Evolutionary conservation across 2,113 vertebrate species (phyloP).

Genomic region (Clarias macrocephalus): DNA sequence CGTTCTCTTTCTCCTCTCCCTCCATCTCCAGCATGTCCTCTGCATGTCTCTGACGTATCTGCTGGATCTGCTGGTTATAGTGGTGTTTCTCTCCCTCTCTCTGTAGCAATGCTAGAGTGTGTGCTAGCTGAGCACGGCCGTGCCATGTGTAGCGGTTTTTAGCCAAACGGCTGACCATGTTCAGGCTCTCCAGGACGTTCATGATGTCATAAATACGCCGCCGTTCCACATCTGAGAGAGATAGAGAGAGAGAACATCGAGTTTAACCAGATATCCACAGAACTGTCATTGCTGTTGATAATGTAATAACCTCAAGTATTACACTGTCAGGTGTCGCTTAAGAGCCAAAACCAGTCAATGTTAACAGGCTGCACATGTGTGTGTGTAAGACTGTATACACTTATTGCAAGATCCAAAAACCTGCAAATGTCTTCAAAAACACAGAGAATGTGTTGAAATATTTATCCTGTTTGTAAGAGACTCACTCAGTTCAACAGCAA

Average conservation of each 20-base stretch:
- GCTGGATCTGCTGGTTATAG: slow-evolving; percentile 85
- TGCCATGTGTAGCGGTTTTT: slow-evolving; percentile 95
- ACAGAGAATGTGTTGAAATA: background rate
- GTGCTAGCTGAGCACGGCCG: slow-evolving; percentile 80
- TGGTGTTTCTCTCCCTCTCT: slow-evolving; percentile 82
- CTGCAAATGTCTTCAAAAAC: background rate
- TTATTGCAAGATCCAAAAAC: background rate
- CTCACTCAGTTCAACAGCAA: slow-evolving; percentile 91
- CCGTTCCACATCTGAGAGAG: slow-evolving; percentile 82
- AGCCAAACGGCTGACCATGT: slow-evolving; percentile 94
- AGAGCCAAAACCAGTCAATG: background rate
- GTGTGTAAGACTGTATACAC: background rate
- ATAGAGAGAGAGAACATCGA: background rate
- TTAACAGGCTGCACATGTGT: background rate
- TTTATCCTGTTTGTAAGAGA: slow-evolving; percentile 35
- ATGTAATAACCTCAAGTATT: background rate
- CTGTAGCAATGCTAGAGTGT: slow-evolving; percentile 84
- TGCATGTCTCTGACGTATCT: slow-evolving; percentile 79
- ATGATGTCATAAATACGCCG: slow-evolving; percentile 96
- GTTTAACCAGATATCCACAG: background rate
- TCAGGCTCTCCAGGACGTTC: slow-evolving; percentile 94
- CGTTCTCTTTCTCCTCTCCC: slow-evolving; percentile 73
- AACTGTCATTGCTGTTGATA: background rate
- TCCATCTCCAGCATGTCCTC: slow-evolving; percentile 77
- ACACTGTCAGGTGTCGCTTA: background rate